Base-by-base conservation (phyloP, 1,140 invertebrate genomes). In the Drosophila neocordata region DNA sequence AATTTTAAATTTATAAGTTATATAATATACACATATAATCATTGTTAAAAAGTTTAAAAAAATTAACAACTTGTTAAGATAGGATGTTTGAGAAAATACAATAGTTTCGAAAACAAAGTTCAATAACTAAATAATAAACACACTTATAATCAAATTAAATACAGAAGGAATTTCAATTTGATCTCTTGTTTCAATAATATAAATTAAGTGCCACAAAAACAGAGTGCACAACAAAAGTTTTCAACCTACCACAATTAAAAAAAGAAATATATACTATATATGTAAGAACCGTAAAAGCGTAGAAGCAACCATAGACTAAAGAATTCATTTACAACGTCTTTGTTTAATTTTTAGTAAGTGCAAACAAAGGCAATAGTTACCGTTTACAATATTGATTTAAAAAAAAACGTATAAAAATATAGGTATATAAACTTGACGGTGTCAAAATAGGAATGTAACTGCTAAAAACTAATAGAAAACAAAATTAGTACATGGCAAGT, bases 101-200 rank as follows among this genome's bases (percentile, higher is more conserved):
- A 41, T 56, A n/a, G 44, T 20, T 15, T 11, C 31, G 41, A 44
- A 48, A 48, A 48, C 24, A 31, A 63, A 56, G 37, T 59, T 15
- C 55, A 52, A 44, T 15, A 51, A 51, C 66, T 71, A 79, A 68
- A 78, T 65, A 22, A 34, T 76, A 63, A 56, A 65, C 63, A 74
- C 52, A 57, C 74, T 88, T 87, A 79, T 64, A 75, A 76, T 75
- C 66, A 83, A 88, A 76, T 76, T 70, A 83, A 87, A 82, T 87
- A 87, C 78, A 72, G 87, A 69, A 78, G 82, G 74, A 82, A 82
- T 87, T 77, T 56, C 58, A 64, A 67, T 68, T 61, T 24, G 68
- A 85, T 68, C 63, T 69, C 61, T 79, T 48, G 55, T 59, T 31
- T 59, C 22, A 37, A 24, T 61, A 31, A 18, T 63, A 35, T 52